phyloP scores from a whole-genome alignment of 2,888 invertebrate species.

The Meganola albula region DNA sequence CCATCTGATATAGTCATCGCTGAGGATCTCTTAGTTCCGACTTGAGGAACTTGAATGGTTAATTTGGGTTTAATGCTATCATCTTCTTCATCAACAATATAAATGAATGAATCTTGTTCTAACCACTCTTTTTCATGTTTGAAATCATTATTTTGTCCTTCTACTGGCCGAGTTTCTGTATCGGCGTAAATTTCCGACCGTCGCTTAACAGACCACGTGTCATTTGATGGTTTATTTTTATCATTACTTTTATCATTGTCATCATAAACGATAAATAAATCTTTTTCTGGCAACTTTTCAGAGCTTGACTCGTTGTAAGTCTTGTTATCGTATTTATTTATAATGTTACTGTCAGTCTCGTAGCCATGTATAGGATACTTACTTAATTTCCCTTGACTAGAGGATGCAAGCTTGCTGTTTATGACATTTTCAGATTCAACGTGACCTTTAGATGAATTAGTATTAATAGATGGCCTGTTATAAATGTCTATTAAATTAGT shows the following conservation, averaged over 20 bases:
- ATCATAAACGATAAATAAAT: conserved; percentile 52
- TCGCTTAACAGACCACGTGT: conserved; percentile 20
- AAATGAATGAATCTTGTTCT: conserved; percentile 15
- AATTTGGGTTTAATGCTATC: conserved; percentile 40
- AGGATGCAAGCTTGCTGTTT: conserved; percentile 4
- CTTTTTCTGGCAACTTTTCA: conserved; percentile 37
- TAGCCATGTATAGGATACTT: conserved; percentile 17
- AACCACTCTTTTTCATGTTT: conserved; percentile 6
- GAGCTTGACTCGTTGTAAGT: conserved; percentile 25
- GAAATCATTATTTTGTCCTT: conserved; percentile 6
- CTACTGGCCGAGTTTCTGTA: conserved; percentile 19
- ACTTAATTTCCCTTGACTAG: conserved; percentile 22
- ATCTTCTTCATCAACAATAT: conserved; percentile 28
- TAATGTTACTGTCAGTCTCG: conserved; percentile 18
- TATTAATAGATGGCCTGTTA: conserved; percentile 34
- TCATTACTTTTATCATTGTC: conserved; percentile 39
- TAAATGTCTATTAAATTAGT: conserved; percentile 40
- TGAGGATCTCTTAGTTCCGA: conserved; percentile 36
- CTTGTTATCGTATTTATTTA: conserved; percentile 18
- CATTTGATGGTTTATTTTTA: conserved; percentile 14
- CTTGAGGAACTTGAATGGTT: conserved; percentile 43
- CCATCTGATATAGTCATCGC: conserved; percentile 31
- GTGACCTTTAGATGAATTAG: conserved; percentile 35
- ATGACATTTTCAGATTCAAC: conserved; percentile 18
- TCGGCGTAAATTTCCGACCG: conserved; percentile 28